A percentile compares a stretch with the other conserved stretches of the same genome.
Evolutionary conservation across 2,113 vertebrate genomes (phyloP).

Genomic region (Sinocyclocheilus grahami): DNA sequence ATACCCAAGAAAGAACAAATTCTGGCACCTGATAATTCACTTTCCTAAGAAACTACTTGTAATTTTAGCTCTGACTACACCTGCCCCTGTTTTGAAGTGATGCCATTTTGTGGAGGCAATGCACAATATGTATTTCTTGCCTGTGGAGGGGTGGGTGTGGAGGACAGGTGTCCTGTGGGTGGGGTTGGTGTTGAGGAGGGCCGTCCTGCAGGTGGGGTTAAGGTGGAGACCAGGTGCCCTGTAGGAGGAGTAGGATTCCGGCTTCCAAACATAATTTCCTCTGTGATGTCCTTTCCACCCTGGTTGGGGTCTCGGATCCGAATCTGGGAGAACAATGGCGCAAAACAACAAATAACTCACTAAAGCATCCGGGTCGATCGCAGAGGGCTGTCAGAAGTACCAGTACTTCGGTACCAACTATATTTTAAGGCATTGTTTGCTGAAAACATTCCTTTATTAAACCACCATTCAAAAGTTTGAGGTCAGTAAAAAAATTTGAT

Average conservation of each 20-base stretch:
- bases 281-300: slow-evolving; percentile 96
- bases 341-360: slow-evolving; percentile 50
- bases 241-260: slow-evolving; percentile 93
- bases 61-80: not conserved
- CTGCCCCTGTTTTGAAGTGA: not conserved
- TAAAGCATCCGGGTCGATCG: not conserved
- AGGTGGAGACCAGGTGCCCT: slow-evolving; percentile 82
- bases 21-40: not conserved
- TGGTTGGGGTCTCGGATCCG: slow-evolving; percentile 98
- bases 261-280: slow-evolving; percentile 98
- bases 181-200: slow-evolving; percentile 91
- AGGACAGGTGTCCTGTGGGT: slow-evolving; percentile 83
- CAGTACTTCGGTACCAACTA: not conserved
- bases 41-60: not conserved
- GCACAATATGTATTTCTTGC: slow-evolving; percentile 66
- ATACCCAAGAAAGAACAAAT: not conserved
- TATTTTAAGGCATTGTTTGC: not conserved
- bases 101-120: not conserved
- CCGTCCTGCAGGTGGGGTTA: slow-evolving; percentile 85
- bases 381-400: not conserved
- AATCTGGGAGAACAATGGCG: slow-evolving; percentile 81
- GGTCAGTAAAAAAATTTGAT: not conserved
- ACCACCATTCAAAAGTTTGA: not conserved
- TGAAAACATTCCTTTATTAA: not conserved
- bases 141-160: slow-evolving; percentile 92